Evolutionary conservation across 2,888 invertebrate species (phyloP).

Genomic region (Carterocephalus palaemon): DNA sequence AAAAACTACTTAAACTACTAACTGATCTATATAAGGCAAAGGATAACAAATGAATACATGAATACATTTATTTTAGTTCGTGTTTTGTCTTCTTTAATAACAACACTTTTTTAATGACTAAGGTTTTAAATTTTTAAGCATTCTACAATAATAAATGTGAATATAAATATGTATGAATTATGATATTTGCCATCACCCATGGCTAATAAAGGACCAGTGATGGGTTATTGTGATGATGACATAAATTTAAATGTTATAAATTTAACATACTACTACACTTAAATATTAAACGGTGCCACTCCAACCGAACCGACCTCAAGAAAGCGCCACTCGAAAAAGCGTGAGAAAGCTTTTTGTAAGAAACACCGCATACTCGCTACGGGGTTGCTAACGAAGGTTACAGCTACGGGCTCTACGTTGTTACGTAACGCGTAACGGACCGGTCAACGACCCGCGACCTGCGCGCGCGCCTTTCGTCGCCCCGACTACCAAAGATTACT

Average conservation of each 20-base stretch:
- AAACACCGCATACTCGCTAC: conserved; percentile 31
- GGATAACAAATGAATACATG: too few species aligned
- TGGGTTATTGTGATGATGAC: too few species aligned
- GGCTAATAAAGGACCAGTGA: too few species aligned
- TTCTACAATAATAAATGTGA: too few species aligned
- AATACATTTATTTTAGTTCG: too few species aligned
- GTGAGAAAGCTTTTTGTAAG: conserved; percentile 22
- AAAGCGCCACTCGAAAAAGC: conserved; percentile 15
- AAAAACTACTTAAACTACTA: too few species aligned
- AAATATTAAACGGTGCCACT: background rate
- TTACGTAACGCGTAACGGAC: conserved; percentile 76
- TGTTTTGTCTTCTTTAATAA: too few species aligned
- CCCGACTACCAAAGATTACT: conserved; percentile 35
- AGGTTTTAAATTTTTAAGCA: too few species aligned
- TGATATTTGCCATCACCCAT: too few species aligned
- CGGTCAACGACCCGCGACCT: conserved; percentile 69
- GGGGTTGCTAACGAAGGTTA: conserved; percentile 38
- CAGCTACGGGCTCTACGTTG: conserved; percentile 65
- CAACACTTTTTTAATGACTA: too few species aligned
- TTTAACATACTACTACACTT: background rate
- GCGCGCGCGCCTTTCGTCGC: conserved; percentile 70
- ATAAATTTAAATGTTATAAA: background rate
- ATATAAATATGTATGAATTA: too few species aligned
- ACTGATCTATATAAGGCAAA: too few species aligned
- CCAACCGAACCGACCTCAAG: conserved; percentile 2